Evolutionary conservation across 2,113 vertebrate genomes (phyloP).

Genomic region (Festucalex cinctus): DNA sequence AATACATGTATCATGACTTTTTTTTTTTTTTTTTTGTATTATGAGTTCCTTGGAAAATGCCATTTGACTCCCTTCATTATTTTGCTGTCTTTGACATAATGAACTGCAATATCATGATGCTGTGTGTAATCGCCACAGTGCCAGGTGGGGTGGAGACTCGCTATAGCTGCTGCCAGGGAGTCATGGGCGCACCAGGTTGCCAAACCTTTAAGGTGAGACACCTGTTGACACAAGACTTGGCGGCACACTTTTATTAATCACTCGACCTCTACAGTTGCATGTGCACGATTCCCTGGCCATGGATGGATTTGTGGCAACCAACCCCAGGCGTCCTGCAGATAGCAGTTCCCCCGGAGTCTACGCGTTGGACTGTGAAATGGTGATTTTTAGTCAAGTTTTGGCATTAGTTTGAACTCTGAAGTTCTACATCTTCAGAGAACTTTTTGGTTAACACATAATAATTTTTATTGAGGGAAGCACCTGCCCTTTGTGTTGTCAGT

Average conservation of each 20-base stretch:
- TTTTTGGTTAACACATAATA: no score
- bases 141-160: conserved; percentile 73
- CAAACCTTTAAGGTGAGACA: conserved; percentile 69
- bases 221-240: not conserved
- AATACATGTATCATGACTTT: no score
- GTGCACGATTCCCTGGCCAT: conserved; percentile 73
- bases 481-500: conserved; percentile 49
- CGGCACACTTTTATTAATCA: not conserved
- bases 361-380: conserved; percentile 76
- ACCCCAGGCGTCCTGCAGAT: conserved; percentile 20
- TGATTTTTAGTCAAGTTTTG: conserved; percentile 31
- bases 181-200: conserved; percentile 73
- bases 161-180: conserved; percentile 78
- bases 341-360: conserved; percentile 67
- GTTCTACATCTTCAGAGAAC: no score
- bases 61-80: not conserved
- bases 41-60: no score
- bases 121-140: conserved; percentile 55
- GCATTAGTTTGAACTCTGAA: no score
- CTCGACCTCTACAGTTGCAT: conserved; percentile 67
- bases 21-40: no score
- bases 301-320: conserved; percentile 73
- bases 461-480: not conserved
- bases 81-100: not conserved
- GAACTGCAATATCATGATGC: not conserved